Evolutionary conservation across 2,888 invertebrate species (phyloP), one percentile per base, ranked within the genome.

Genomic region (Leptarthrus brevirostris): DNA sequence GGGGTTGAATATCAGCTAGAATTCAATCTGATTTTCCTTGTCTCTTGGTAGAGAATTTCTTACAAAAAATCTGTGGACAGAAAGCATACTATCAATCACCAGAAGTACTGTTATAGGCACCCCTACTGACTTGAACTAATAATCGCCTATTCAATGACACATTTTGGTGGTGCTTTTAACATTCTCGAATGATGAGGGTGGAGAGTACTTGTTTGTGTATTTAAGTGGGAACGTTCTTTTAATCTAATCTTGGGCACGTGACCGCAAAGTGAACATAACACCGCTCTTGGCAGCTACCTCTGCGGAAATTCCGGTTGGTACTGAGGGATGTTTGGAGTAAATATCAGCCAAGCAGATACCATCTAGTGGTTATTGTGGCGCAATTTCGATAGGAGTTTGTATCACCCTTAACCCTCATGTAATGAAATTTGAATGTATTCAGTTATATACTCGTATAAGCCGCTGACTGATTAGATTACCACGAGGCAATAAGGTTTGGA

Each of bases 191-290:
- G 22, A 58, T 56, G 69, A 54, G 71, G 72, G 58, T 24, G 20
- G 26, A 30, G 16, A 66, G 22, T 64, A 64, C 49, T 64, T 73
- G 72, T 73, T 73, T 74, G 74, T 72, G 56, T 72, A 69, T 34
- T 58, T 72, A 44, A 36, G 61, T 53, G 53, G 34, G 52, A 52
- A 34, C 47, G 16, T 70, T 16, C 20, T 70, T 34, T 52, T 70
- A 70, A 70, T 77, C 76, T 77, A 77, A 77, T 78, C 77, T 77
- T 49, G 70, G 77, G 72, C 83, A 84, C 83, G 83, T 84, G 83
- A 83, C 83, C 83, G 78, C 82, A 83, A 66, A 73, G 74, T 74
- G 74, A 76, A 74, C 74, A 73, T 49, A 71, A 70, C 49, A n/a
- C 53, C 54, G 56, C 54, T 54, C 26, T 20, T 26, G 79, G 76